These are phyloP conservation scores for Lepidostoma basale DNA, from an alignment of 1,140 invertebrate species.

Conservation along the genomic window DNA sequence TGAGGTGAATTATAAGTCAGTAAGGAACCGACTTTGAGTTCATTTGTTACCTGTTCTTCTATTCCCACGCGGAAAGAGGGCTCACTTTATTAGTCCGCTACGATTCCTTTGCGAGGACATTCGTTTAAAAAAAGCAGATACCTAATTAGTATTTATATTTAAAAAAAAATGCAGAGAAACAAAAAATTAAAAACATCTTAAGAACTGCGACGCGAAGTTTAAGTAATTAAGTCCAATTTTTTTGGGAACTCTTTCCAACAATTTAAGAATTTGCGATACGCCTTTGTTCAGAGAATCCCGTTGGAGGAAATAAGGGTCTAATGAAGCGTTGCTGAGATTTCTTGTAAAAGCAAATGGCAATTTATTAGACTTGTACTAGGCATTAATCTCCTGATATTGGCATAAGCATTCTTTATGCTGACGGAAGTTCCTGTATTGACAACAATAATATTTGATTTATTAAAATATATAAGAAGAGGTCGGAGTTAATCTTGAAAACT, in stretches of 20 bases:
- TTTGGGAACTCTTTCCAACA: conserved; percentile 10
- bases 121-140: background rate
- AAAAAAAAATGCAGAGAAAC: too few species aligned
- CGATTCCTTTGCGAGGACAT: background rate
- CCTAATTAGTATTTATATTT: too few species aligned
- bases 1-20: conserved; percentile 23
- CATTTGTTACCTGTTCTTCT: background rate
- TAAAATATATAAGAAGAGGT: too few species aligned
- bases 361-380: conserved; percentile 1
- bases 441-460: too few species aligned
- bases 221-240: too few species aligned
- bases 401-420: background rate
- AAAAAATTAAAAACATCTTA: too few species aligned
- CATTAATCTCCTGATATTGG: conserved; percentile 12
- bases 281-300: background rate
- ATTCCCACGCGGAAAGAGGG: background rate
- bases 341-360: conserved; percentile 5
- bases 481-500: too few species aligned
- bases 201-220: too few species aligned
- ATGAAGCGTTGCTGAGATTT: conserved; percentile 3
- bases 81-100: background rate
- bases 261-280: conserved; percentile 4
- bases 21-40: background rate
- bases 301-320: background rate
- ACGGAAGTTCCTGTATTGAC: too few species aligned